Percentiles rank a stretch among this genome's conserved stretches.
Conservation (phyloP, 1,140 invertebrate species). For the Tetraneura akinire region DNA sequence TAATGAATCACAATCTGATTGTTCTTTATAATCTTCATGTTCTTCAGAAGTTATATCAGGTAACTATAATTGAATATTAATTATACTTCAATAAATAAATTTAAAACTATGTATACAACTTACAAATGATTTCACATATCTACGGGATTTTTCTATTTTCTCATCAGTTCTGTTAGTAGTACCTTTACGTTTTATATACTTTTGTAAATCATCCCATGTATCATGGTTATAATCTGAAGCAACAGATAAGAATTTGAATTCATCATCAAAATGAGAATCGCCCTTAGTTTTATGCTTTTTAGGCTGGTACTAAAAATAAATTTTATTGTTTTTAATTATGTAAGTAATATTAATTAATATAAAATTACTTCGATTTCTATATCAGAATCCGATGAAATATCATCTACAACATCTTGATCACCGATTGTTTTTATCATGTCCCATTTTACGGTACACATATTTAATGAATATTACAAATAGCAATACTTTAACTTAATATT, state of each 20-base stretch:
- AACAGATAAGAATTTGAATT: slow-evolving; percentile 74
- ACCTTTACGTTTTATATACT: slow-evolving; percentile 77
- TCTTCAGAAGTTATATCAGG: slow-evolving; percentile 49
- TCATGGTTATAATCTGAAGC: slow-evolving; percentile 77
- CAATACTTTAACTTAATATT: too few species aligned
- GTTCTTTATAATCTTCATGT: slow-evolving; percentile 53
- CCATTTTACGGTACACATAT: slow-evolving; percentile 28
- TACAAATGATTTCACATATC: slow-evolving; percentile 60
- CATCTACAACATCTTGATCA: slow-evolving; percentile 74
- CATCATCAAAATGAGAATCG: slow-evolving; percentile 72
- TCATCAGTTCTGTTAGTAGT: slow-evolving; percentile 74
- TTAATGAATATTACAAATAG: too few species aligned
- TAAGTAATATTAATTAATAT: not conserved
- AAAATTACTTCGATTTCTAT: slow-evolving; percentile 74
- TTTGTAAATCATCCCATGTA: slow-evolving; percentile 82
- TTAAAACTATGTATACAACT: slow-evolving; percentile 51
- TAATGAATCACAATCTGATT: slow-evolving; percentile 55
- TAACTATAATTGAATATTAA: not conserved
- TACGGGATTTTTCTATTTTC: slow-evolving; percentile 72
- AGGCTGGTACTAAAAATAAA: slow-evolving; percentile 71
- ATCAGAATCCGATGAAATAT: slow-evolving; percentile 79
- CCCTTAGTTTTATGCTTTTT: slow-evolving; percentile 72
- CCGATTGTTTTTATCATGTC: slow-evolving; percentile 73
- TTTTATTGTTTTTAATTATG: too few species aligned
- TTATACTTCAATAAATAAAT: not conserved